Evolutionary conservation across 2,888 invertebrate species (phyloP).

Genomic region (Byasa hedistus): DNA sequence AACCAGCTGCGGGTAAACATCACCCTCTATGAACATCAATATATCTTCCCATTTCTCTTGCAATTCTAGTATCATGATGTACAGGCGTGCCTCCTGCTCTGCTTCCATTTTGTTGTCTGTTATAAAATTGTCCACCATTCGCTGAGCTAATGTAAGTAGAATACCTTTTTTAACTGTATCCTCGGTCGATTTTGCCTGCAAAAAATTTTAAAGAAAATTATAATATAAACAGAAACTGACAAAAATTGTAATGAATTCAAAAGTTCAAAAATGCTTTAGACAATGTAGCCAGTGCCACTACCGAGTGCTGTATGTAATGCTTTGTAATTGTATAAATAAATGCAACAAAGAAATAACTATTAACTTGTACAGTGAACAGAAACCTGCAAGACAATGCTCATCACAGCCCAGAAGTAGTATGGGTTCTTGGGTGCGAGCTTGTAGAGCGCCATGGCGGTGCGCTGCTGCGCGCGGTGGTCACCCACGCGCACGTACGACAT

Average conservation of each 20-base stretch:
- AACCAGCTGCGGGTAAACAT: constrained; percentile 84
- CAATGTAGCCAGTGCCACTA: not conserved
- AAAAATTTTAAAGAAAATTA: not conserved
- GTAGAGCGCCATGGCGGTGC: constrained; percentile 93
- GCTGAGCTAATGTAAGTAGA: constrained; percentile 91
- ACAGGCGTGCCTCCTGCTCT: constrained; percentile 95
- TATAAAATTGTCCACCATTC: constrained; percentile 95
- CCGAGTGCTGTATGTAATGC: not conserved
- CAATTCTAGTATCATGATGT: constrained; percentile 89
- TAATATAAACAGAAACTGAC: too few relatives aligned
- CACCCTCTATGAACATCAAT: constrained; percentile 88
- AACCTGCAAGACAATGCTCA: constrained; percentile 97
- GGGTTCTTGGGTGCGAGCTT: constrained; percentile 96
- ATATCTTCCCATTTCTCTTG: constrained; percentile 91
- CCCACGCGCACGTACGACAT: constrained; percentile 96
- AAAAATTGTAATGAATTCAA: too few relatives aligned
- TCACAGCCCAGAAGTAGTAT: constrained; percentile 98
- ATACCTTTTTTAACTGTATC: constrained; percentile 83
- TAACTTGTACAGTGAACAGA: not conserved
- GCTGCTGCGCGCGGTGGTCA: constrained; percentile 94
- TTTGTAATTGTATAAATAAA: not conserved
- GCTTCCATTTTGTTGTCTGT: constrained; percentile 93
- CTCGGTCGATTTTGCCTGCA: constrained; percentile 66
- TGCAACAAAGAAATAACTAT: not conserved
- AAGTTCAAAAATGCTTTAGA: not conserved